Evolutionary conservation across 2,797 vertebrate genomes (phyloP).

Genomic region (Danio jaintianensis): DNA sequence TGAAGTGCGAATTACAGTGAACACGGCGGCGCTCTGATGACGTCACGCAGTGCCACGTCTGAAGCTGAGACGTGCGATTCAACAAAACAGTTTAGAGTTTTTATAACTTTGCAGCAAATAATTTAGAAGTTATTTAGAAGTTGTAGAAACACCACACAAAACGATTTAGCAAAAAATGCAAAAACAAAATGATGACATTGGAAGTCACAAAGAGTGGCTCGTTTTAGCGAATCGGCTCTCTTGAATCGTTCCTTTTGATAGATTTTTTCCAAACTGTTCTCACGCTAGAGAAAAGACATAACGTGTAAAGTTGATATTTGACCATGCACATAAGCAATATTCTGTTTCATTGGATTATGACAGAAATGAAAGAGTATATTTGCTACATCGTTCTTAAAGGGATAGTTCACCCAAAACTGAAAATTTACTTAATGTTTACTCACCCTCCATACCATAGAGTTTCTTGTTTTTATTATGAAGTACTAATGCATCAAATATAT

Average conservation of each 20-base stretch:
- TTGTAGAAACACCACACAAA: background rate
- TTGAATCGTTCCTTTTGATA: background rate
- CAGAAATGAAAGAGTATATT: too few species aligned
- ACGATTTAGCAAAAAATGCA: background rate
- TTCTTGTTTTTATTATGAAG: too few species aligned
- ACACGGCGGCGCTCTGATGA: conserved; percentile 72
- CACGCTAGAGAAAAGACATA: background rate
- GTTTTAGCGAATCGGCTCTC: conserved; percentile 9
- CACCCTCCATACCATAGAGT: too few species aligned
- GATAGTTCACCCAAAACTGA: too few species aligned
- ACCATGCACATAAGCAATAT: too few species aligned
- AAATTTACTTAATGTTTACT: too few species aligned
- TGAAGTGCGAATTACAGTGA: conserved; percentile 46
- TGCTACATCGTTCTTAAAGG: too few species aligned
- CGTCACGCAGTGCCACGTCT: conserved; percentile 79
- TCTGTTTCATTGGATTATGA: background rate
- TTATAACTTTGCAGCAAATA: background rate
- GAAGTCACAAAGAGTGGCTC: background rate
- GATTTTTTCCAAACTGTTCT: background rate
- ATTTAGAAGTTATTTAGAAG: background rate
- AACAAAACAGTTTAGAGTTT: background rate
- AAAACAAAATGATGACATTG: background rate
- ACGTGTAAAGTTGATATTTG: background rate
- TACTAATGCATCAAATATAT: too few species aligned
- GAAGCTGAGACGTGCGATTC: conserved; percentile 27